phyloP scores from a whole-genome alignment of 2,797 vertebrate species.

The Rhabdomys pumilio region DNA sequence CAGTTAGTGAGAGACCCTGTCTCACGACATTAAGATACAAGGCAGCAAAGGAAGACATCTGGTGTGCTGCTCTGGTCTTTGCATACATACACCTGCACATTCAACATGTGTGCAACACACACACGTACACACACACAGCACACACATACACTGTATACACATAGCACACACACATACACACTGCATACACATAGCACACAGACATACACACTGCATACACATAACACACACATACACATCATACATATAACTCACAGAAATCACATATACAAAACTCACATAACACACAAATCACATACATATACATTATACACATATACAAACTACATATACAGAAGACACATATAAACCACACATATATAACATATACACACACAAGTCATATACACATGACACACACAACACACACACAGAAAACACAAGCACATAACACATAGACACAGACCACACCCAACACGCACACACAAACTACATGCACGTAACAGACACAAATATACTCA shows the following conservation, averaged over 20 bases:
- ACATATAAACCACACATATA: not conserved
- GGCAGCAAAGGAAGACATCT: not conserved
- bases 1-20: not conserved
- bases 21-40: not conserved
- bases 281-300: not conserved
- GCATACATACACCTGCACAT: not conserved
- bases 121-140: not conserved
- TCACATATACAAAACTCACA: not conserved
- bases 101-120: not conserved
- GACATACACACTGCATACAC: not conserved
- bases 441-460: not conserved
- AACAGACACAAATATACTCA: not conserved
- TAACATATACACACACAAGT: not conserved
- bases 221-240: not conserved
- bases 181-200: not conserved
- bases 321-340: not conserved
- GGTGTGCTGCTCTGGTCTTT: not conserved
- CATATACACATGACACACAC: not conserved
- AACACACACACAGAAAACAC: not conserved
- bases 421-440: not conserved
- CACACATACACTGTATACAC: not conserved
- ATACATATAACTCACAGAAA: not conserved
- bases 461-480: not conserved
- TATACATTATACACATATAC: not conserved
- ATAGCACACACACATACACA: not conserved